Evolutionary conservation across 2,888 invertebrate genomes (phyloP), one percentile per base, ranked within the genome.

Genomic region (Eutolmus rufibarbis): DNA sequence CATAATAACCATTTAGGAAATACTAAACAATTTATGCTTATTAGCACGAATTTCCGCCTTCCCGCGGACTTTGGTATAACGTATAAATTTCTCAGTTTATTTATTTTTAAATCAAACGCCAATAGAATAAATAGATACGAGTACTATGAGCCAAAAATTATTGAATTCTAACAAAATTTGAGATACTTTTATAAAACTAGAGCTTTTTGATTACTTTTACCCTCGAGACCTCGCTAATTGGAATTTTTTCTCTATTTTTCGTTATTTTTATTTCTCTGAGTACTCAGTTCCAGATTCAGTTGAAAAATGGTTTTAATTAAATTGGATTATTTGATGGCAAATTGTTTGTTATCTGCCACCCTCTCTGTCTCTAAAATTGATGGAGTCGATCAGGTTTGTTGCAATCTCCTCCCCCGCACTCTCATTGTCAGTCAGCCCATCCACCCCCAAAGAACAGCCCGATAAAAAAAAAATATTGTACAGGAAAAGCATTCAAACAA

Each of bases 1-100:
- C 23, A 78, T 78, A 78, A 79, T 46, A 79, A 51, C 79, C 79
- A 79, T 79, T 79, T 79, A 79, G 79, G 56, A 79, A 79, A 79
- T 79, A 79, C 28, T 79, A 79, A 79, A 79, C 46, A 51, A 79
- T 79, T 79, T 79, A 46, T 79, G 51, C 31, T 79, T 79, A 79
- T 79, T 79, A 79, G 5, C 79, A 51, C 7, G n/a, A 79, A 79
- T 51, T 79, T 31, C 31, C 51, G 79, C 51, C n/a, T 46, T 16
- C 28, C 9, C 23, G 23, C 19, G 23, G 3, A 8, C 66, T 12
- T 66, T 19, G 2, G 9, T 16, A 56, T 9, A 19, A 12, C 9
- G n/a, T 1, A 23, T 9, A 19, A 19, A 57, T 23, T 19, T 57
- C 23, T 57, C 23, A 57, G 40, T 40, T 40, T 40, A 23, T 57